Conservation (phyloP, 2,888 invertebrate genomes). For the Aricia artaxerxes region DNA sequence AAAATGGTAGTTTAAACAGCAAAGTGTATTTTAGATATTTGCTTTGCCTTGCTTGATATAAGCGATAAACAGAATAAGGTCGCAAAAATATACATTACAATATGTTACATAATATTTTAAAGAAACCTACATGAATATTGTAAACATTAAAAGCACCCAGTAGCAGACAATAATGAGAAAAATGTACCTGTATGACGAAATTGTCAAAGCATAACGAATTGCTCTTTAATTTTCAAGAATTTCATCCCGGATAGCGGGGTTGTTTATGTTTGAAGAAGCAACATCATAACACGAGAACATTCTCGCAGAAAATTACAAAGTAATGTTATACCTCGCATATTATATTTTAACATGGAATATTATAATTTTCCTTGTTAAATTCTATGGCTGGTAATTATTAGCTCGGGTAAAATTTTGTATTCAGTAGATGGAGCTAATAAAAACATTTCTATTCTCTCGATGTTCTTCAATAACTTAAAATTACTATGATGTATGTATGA, state of each 20-base stretch:
- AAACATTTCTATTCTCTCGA: background rate
- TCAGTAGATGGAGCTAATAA: background rate
- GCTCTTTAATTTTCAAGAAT: constrained; percentile 25
- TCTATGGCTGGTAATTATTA: background rate
- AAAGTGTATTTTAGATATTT: no score
- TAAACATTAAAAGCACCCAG: background rate
- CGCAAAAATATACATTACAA: background rate
- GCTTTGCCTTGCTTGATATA: no score
- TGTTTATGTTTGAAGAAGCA: constrained; percentile 27
- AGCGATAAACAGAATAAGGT: background rate
- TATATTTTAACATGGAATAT: constrained; percentile 15
- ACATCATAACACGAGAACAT: constrained; percentile 24
- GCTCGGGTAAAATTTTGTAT: background rate
- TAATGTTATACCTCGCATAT: constrained; percentile 27
- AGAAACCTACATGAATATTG: background rate
- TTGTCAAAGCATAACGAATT: constrained; percentile 18
- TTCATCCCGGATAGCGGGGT: background rate
- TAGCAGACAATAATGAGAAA: background rate
- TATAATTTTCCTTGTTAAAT: background rate
- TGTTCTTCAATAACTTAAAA: background rate
- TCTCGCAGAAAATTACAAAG: constrained; percentile 29
- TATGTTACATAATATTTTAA: background rate
- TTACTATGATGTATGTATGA: no score
- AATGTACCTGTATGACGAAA: background rate
- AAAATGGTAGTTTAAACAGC: background rate